These are phyloP conservation scores for Tipula unca DNA, from an alignment of 2,888 invertebrate species.

Conservation along the genomic window DNA sequence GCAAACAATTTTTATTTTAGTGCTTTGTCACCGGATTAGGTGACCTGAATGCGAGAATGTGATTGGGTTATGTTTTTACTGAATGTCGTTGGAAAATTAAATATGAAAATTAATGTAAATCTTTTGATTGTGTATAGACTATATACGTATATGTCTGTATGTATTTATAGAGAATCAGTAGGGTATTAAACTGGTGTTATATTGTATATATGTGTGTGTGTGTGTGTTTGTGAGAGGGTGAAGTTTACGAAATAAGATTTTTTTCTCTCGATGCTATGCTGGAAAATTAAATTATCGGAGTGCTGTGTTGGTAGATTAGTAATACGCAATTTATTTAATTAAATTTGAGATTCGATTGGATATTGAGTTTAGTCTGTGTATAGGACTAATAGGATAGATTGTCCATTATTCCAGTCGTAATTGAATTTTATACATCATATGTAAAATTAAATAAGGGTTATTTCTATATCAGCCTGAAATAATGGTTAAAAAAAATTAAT, in stretches of 20 bases:
- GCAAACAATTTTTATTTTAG: neutral
- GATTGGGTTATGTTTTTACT: neutral
- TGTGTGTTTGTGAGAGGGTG: neutral
- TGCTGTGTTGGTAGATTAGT: neutral
- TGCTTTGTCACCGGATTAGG: neutral
- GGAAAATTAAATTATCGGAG: neutral
- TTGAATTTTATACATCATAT: too few species aligned
- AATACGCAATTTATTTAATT: neutral
- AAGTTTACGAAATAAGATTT: neutral
- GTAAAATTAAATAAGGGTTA: too few species aligned
- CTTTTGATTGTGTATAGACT: neutral
- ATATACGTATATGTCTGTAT: neutral
- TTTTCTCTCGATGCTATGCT: neutral
- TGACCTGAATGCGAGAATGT: neutral
- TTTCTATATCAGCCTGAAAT: too few species aligned
- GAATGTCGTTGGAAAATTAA: neutral
- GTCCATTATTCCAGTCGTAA: too few species aligned
- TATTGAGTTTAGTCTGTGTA: too few species aligned
- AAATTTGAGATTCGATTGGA: neutral
- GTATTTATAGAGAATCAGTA: neutral
- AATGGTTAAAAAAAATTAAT: too few species aligned
- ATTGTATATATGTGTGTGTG: neutral
- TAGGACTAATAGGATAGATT: too few species aligned
- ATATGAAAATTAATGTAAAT: constrained; percentile 14
- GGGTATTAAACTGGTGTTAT: neutral